These are phyloP conservation scores for Phymastichus coffea DNA, from an alignment of 1,140 invertebrate genomes.

Conservation along the genomic window DNA sequence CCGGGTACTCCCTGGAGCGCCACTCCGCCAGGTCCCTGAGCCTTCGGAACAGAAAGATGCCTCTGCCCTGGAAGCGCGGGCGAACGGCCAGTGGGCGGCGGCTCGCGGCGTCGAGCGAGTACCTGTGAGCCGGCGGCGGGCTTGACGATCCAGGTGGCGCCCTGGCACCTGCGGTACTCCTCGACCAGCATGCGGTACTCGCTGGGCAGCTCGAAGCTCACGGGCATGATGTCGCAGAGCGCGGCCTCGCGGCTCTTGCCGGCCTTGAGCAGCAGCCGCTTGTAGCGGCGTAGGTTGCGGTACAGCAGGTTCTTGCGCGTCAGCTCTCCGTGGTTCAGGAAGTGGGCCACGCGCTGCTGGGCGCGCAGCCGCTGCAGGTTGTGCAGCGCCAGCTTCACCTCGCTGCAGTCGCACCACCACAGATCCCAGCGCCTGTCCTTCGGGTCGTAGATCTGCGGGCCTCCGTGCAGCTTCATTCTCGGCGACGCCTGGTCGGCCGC, in stretches of 20 bases:
- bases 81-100: too few relatives aligned
- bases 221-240: conserved; percentile 51
- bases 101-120: neutral
- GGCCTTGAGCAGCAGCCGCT: conserved; percentile 38
- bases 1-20: conserved; percentile 33
- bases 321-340: conserved; percentile 64
- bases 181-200: conserved; percentile 59
- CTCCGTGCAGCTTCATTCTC: too few relatives aligned
- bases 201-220: conserved; percentile 52
- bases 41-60: conserved; percentile 64
- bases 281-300: conserved; percentile 62
- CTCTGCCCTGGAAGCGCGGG: conserved; percentile 43
- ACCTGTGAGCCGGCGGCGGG: conserved; percentile 55
- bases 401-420: conserved; percentile 54
- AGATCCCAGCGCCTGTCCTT: conserved; percentile 47
- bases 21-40: conserved; percentile 48
- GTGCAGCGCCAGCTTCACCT: conserved; percentile 39
- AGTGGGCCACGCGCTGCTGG: conserved; percentile 48
- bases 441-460: conserved; percentile 32
- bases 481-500: too few relatives aligned
- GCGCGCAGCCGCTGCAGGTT: conserved; percentile 35
- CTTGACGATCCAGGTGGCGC: conserved; percentile 66
- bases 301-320: conserved; percentile 64
- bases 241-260: conserved; percentile 43
- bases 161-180: conserved; percentile 59